Evolutionary conservation across 2,888 invertebrate species (phyloP).

Genomic region (Sminthurides aquaticus): DNA sequence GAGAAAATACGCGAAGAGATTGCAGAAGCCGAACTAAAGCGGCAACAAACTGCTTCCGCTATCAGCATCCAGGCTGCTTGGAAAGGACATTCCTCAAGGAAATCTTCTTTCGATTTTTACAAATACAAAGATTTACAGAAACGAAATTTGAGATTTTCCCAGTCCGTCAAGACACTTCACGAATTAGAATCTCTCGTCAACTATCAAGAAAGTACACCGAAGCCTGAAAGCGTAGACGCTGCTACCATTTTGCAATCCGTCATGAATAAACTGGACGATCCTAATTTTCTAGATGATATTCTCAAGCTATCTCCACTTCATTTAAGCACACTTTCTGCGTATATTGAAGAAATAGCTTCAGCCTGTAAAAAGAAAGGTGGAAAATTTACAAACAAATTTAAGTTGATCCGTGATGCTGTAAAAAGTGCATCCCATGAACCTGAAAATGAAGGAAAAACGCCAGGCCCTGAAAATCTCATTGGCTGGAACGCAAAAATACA

Average conservation of each 20-base stretch:
- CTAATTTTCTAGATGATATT: not conserved
- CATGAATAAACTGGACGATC: not conserved
- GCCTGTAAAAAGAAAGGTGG: not conserved
- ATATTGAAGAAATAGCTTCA: conserved; percentile 7
- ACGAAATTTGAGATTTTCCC: conserved; percentile 22
- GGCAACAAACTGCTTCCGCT: conserved; percentile 4
- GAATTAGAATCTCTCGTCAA: conserved; percentile 12
- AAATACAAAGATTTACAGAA: conserved; percentile 29
- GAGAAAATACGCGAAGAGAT: conserved; percentile 1
- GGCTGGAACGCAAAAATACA: not conserved
- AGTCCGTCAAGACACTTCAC: conserved; percentile 1
- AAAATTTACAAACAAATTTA: not conserved
- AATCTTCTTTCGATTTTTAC: conserved; percentile 32
- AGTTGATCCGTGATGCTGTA: not conserved
- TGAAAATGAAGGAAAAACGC: too few relatives aligned
- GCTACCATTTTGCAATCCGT: conserved; percentile 1
- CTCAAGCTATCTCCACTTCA: conserved; percentile 12
- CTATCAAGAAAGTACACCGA: not conserved
- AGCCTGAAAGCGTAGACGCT: not conserved
- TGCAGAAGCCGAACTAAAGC: not conserved
- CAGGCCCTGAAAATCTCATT: too few relatives aligned
- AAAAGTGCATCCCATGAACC: conserved; percentile 3
- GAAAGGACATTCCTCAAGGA: conserved; percentile 33
- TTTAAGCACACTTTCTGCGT: not conserved
- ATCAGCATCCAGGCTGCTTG: conserved; percentile 31